Conservation (phyloP, 1,140 invertebrate species). For the Lithobius niger region DNA sequence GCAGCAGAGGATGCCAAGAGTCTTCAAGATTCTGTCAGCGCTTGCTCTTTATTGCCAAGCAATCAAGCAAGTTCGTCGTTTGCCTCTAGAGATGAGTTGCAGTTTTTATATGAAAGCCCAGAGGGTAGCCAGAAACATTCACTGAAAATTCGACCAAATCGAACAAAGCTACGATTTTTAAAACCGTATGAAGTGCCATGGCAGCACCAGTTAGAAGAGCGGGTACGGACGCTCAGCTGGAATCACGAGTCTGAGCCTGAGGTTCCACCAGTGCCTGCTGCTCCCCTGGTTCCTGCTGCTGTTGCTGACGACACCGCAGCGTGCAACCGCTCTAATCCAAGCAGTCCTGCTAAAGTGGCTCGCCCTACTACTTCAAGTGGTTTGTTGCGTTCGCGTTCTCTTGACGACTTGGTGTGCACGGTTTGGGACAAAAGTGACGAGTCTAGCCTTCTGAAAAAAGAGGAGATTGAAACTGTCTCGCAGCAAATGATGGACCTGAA, state of each 20-base stretch:
- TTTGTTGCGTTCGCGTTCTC: background rate
- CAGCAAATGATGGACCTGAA: background rate
- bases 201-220: background rate
- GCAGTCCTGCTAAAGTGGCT: background rate
- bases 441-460: background rate
- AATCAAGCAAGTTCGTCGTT: background rate
- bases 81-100: background rate
- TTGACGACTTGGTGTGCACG: background rate
- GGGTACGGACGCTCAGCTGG: background rate
- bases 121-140: background rate
- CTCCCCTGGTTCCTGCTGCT: background rate
- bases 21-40: background rate
- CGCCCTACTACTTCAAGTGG: background rate
- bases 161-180: background rate
- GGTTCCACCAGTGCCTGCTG: background rate
- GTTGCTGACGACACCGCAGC: background rate
- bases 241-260: background rate
- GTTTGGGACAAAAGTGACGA: background rate
- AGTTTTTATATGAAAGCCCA: background rate
- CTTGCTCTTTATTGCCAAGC: background rate
- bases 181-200: conserved; percentile 2
- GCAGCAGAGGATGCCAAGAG: background rate
- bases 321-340: background rate
- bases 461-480: background rate
- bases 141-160: background rate